Percentiles rank a stretch among this genome's conserved stretches.
These are phyloP conservation scores for Chaetophractus vellerosus DNA, from an alignment of 2,797 vertebrate genomes.

Conservation along the genomic window DNA sequence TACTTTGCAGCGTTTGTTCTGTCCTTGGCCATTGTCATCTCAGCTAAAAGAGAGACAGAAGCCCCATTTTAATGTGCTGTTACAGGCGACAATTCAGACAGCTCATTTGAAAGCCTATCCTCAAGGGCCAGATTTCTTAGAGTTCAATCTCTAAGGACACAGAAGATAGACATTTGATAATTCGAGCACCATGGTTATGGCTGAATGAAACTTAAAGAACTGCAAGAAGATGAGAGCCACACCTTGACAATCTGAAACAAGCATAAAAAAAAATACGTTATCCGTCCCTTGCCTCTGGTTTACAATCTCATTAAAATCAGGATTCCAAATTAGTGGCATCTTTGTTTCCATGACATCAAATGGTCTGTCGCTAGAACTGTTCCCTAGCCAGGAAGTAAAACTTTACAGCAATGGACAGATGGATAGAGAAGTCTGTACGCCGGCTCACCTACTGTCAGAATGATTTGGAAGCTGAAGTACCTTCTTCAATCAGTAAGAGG, in stretches of 20 bases:
- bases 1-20: not conserved
- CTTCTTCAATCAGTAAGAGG: not conserved
- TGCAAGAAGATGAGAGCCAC: not conserved
- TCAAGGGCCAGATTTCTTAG: not conserved
- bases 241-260: slow-evolving; percentile 2
- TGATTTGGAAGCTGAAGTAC: not conserved
- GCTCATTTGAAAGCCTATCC: not conserved
- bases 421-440: not conserved
- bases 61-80: not conserved
- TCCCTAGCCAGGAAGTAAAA: not conserved
- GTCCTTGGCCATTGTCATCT: not conserved
- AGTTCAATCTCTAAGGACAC: not conserved
- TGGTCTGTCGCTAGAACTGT: not conserved
- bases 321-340: slow-evolving; percentile 32
- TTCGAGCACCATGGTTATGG: not conserved
- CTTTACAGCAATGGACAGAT: not conserved
- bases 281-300: slow-evolving; percentile 35
- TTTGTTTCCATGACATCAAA: slow-evolving; percentile 39
- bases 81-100: not conserved
- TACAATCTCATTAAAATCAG: slow-evolving; percentile 27
- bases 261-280: slow-evolving; percentile 7
- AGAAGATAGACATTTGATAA: slow-evolving; percentile 29
- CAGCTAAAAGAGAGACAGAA: not conserved
- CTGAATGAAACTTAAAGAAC: not conserved
- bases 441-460: not conserved